phyloP scores from a whole-genome alignment of 2,113 vertebrate genomes.

The Ptychochromis oligacanthus region DNA sequence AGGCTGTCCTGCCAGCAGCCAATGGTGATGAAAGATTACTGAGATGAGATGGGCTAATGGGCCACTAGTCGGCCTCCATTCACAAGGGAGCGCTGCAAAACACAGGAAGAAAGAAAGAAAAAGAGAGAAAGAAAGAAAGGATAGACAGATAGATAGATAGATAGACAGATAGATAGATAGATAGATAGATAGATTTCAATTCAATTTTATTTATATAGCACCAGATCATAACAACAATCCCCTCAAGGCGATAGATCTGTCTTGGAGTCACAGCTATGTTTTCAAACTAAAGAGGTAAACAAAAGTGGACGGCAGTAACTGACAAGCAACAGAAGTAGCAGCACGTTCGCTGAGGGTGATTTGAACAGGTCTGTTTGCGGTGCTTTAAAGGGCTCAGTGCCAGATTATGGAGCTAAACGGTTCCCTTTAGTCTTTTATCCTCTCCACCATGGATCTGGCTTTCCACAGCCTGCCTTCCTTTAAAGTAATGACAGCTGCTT shows the following conservation, averaged over 20 bases:
- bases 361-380: constrained; percentile 56
- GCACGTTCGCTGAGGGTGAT: constrained; percentile 25
- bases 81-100: constrained; percentile 65
- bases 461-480: constrained; percentile 46
- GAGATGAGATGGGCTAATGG: constrained; percentile 41
- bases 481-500: constrained; percentile 60
- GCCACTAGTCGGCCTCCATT: constrained; percentile 62
- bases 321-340: constrained; percentile 19
- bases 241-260: too few relatives aligned
- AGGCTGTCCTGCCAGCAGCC: constrained; percentile 82
- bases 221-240: too few relatives aligned
- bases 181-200: constrained; percentile 6
- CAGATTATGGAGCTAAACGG: constrained; percentile 63
- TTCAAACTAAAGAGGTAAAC: background rate
- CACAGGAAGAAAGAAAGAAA: constrained; percentile 26
- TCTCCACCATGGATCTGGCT: constrained; percentile 30
- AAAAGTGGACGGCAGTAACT: constrained; percentile 3
- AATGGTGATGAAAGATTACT: constrained; percentile 50
- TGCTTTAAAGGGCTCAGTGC: constrained; percentile 60
- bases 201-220: too few relatives aligned
- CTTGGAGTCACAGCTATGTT: too few relatives aligned
- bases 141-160: background rate
- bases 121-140: background rate
- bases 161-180: constrained; percentile 19
- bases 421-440: constrained; percentile 61